These are phyloP conservation scores for Delichon dasypus DNA, from an alignment of 2,797 vertebrate species.

Conservation along the genomic window DNA sequence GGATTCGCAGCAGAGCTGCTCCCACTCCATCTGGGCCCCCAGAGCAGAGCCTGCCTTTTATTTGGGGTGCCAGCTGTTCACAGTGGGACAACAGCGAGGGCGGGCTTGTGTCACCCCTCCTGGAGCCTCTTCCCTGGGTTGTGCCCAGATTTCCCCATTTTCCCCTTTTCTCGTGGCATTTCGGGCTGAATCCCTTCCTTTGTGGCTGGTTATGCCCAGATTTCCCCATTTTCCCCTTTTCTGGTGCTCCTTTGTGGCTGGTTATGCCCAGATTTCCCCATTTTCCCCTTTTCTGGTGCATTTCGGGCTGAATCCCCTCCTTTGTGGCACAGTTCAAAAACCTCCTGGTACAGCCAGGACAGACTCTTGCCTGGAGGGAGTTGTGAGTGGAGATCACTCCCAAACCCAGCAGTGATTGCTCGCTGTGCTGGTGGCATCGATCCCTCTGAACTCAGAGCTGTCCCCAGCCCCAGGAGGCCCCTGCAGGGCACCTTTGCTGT, in stretches of 20 bases:
- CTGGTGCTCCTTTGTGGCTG: not conserved
- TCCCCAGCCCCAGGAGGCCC: not conserved
- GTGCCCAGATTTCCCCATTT: not conserved
- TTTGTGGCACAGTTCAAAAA: not conserved
- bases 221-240: not conserved
- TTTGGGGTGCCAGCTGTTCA: not conserved
- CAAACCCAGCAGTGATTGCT: fast-evolving
- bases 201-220: no score
- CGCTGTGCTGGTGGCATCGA: not conserved
- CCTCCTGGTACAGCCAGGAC: fast-evolving
- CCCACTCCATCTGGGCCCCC: not conserved
- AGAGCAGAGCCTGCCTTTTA: not conserved
- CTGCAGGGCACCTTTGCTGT: not conserved
- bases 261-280: not conserved
- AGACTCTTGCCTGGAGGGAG: not conserved
- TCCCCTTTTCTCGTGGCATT: not conserved
- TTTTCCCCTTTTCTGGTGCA: not conserved
- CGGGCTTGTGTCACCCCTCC: not conserved
- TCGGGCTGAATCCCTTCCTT: not conserved
- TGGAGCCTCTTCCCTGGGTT: not conserved
- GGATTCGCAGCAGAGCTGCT: not conserved
- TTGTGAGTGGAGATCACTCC: not conserved
- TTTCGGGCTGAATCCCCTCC: not conserved
- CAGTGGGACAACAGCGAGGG: not conserved
- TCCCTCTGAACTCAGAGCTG: not conserved